Evolutionary conservation across 2,797 vertebrate species (phyloP), one percentile per base, ranked within the genome.

Genomic region (Valencia hispanica): DNA sequence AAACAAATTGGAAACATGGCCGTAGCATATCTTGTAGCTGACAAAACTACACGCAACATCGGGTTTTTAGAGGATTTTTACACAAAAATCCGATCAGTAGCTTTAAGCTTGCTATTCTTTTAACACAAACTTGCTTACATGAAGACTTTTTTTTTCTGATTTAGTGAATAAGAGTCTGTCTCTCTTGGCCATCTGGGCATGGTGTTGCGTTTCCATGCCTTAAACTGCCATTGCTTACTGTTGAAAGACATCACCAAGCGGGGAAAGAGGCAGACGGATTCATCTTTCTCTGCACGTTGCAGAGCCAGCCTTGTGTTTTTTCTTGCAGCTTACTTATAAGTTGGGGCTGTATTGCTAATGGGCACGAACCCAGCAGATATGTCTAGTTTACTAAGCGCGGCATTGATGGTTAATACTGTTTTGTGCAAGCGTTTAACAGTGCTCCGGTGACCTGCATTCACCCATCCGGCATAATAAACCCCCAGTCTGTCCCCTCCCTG

Each of bases 361-460:
- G 76, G 69, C 72, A 83, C 77, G 53, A n/a, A 68, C 47, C 36
- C 77, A 30, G 30, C 65, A 48, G 32, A 45, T 43, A 59, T 25
- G 45, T 73, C 41, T 51, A 47, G 34, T 73, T 70, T 36, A 34
- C 48, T 25, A 15, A 53, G 51, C 57, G 18, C 27, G 32, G 34
- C 32, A 25, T 51, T 43, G 57, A 4, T 77, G 68, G 51, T 78
- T 77, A 80, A 79, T 81, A 84, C 81, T 68, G 27, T 87, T 86
- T 86, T 79, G 83, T 78, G 84, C 84, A 74, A 68, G 79, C 79
- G 80, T 80, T 83, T 74, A 73, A 65, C 79, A 61, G 73, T 89
- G 90, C 84, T 89, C 91, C 79, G 87, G 72, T 91, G 87, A 91
- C 91, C 89, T 91, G 89, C 86, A 91, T 92, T 88, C 89, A 74